phyloP scores from a whole-genome alignment of 1,140 invertebrate genomes.

The Zeugodacus cucurbitae region DNA sequence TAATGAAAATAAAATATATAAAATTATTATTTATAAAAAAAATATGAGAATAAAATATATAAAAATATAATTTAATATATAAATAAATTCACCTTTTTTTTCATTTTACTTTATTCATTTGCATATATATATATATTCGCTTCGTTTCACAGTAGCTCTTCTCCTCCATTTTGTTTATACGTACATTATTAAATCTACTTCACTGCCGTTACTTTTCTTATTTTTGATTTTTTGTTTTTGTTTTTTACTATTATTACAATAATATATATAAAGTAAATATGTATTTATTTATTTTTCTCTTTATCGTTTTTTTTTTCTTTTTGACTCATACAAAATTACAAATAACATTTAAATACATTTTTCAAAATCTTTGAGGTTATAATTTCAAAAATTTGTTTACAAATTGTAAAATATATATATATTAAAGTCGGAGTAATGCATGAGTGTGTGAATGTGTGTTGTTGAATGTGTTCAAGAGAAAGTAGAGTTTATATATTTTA shows the following conservation, averaged over 20 bases:
- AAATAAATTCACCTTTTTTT: not conserved
- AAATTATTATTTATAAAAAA: too few relatives aligned
- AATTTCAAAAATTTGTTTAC: conserved; percentile 12
- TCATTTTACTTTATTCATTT: conserved; percentile 23
- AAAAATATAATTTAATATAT: too few relatives aligned
- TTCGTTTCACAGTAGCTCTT: conserved; percentile 31
- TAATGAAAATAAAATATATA: not conserved
- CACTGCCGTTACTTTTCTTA: conserved; percentile 16
- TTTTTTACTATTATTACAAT: conserved; percentile 30
- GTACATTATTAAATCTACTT: conserved; percentile 35
- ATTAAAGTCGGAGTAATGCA: not conserved
- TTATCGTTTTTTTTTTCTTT: not conserved
- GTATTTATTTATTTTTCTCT: not conserved
- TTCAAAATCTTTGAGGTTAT: conserved; percentile 32
- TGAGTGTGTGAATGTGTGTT: not conserved
- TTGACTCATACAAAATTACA: conserved; percentile 38
- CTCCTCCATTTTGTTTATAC: conserved; percentile 11
- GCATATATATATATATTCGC: conserved; percentile 13
- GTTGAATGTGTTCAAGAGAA: not conserved
- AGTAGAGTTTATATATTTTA: not conserved
- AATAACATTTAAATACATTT: conserved; percentile 36
- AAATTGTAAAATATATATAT: conserved; percentile 31
- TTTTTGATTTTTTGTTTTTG: conserved; percentile 31
- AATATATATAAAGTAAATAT: conserved; percentile 38
- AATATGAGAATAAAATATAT: too few relatives aligned